Conservation (phyloP, 2,113 vertebrate genomes). For the Rattus rattus region DNA sequence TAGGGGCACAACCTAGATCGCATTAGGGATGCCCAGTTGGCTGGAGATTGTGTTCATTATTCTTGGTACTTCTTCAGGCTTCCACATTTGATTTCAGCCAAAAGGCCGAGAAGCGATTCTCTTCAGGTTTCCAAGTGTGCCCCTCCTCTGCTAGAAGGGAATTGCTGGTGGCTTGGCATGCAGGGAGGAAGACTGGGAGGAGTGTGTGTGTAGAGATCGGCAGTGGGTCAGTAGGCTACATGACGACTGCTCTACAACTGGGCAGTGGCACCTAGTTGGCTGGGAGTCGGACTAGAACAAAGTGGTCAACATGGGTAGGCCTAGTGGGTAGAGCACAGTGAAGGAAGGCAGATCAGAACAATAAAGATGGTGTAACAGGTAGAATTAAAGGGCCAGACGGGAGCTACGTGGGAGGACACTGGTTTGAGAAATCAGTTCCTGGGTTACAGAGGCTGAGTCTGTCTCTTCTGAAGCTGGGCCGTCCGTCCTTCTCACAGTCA, state of each 20-base stretch:
- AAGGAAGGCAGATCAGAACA: neutral
- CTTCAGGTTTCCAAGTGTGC: no score
- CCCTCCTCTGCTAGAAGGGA: neutral
- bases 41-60: neutral
- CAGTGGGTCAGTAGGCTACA: neutral
- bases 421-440: neutral
- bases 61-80: neutral
- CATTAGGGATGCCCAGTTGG: neutral
- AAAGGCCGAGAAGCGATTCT: neutral
- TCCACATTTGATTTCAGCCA: no score
- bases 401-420: neutral
- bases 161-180: neutral
- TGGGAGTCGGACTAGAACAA: neutral
- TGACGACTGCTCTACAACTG: neutral
- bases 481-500: neutral
- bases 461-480: neutral
- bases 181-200: no score
- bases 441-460: neutral
- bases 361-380: neutral
- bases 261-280: neutral
- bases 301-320: neutral
- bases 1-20: no score
- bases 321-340: neutral
- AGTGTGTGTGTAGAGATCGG: neutral
- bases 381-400: neutral